These are phyloP conservation scores for Pycnomerus fuliginosus DNA, from an alignment of 2,888 invertebrate genomes.

Conservation along the genomic window DNA sequence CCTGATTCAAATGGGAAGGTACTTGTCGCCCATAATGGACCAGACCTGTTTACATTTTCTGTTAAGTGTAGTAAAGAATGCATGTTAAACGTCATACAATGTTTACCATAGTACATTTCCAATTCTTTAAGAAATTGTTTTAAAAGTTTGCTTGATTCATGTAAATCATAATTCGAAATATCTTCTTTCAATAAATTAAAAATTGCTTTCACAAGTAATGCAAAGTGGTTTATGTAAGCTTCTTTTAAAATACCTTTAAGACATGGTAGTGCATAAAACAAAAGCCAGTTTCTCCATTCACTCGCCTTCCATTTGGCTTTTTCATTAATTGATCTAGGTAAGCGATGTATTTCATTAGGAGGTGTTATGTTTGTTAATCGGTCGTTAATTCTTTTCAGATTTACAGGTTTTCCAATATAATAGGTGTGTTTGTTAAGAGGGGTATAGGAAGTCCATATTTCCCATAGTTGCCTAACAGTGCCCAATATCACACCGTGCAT, in stretches of 20 bases:
- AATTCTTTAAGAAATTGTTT: background rate
- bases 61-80: background rate
- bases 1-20: background rate
- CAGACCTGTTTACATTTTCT: too few species aligned
- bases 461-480: background rate
- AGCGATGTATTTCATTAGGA: background rate
- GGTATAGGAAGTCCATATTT: background rate
- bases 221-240: background rate
- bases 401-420: background rate
- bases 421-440: background rate
- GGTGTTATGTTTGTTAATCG: background rate
- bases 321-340: background rate
- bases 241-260: background rate
- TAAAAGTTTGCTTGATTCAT: background rate
- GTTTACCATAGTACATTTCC: background rate
- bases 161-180: background rate
- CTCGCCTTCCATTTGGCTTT: background rate
- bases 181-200: background rate
- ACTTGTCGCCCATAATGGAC: background rate
- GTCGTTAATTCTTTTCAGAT: background rate
- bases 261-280: background rate
- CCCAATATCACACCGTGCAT: slow-evolving; percentile 1
- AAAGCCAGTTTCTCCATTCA: background rate
- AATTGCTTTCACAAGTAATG: background rate
- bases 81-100: background rate